phyloP scores from a whole-genome alignment of 1,140 invertebrate genomes.

The Drosophila parabipectinata region DNA sequence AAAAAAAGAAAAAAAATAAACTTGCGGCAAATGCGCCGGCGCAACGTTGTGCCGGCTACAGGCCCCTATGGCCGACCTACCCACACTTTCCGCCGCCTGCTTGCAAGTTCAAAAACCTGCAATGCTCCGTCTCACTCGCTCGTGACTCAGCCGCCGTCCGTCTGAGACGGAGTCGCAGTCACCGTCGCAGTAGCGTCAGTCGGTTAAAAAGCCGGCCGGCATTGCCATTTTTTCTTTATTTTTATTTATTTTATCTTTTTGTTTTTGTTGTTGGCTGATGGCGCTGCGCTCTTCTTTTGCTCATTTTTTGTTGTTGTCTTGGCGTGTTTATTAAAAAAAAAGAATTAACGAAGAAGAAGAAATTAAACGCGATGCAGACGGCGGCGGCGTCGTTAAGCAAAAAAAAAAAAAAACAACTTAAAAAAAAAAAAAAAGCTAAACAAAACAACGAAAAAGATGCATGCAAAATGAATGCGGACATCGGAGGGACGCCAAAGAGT shows the following conservation, averaged over 20 bases:
- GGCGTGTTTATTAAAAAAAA: slow-evolving; percentile 57
- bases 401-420: slow-evolving; percentile 1
- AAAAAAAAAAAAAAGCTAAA: slow-evolving; percentile 7
- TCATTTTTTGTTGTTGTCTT: slow-evolving; percentile 42
- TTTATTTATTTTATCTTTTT: slow-evolving; percentile 8
- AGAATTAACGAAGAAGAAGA: slow-evolving; percentile 9
- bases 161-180: slow-evolving; percentile 7
- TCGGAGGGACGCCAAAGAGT: slow-evolving; percentile 32
- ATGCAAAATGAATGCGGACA: slow-evolving; percentile 69
- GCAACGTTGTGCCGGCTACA: slow-evolving; percentile 22
- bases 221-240: slow-evolving; percentile 39
- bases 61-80: slow-evolving; percentile 5
- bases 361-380: slow-evolving; percentile 24
- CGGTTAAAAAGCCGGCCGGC: slow-evolving; percentile 77
- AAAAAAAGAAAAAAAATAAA: slow-evolving; percentile 49
- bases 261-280: slow-evolving; percentile 20
- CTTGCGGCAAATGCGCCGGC: slow-evolving; percentile 65
- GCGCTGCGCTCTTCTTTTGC: slow-evolving; percentile 34
- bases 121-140: slow-evolving; percentile 10
- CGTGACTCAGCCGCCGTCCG: slow-evolving; percentile 44
- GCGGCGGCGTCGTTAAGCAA: slow-evolving; percentile 28
- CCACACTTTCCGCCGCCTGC: slow-evolving; percentile 25
- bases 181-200: slow-evolving; percentile 38
- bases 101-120: slow-evolving; percentile 79
- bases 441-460: slow-evolving; percentile 41